phyloP scores from a whole-genome alignment of 2,888 invertebrate genomes.

The Himalopsyche kuldschensis region DNA sequence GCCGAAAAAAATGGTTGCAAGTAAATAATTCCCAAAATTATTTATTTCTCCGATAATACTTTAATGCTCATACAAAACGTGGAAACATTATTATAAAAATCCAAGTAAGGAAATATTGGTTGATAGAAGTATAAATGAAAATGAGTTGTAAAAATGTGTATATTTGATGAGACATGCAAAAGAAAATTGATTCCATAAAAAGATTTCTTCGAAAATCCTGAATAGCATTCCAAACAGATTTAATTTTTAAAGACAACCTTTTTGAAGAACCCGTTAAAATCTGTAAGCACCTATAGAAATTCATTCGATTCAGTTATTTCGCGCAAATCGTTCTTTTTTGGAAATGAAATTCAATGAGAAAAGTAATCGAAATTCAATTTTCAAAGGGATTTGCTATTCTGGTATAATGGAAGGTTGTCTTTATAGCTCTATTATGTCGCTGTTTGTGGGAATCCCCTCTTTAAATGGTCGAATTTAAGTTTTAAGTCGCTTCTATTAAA shows the following conservation, averaged over 20 bases:
- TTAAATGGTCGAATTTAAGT: neutral
- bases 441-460: neutral
- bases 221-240: neutral
- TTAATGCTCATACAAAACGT: too few species aligned
- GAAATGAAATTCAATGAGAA: conserved; percentile 3
- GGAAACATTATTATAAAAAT: too few species aligned
- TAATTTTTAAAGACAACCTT: neutral
- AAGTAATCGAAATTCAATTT: conserved; percentile 30
- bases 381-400: conserved; percentile 12
- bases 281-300: neutral
- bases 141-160: neutral
- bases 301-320: conserved; percentile 1
- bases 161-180: neutral
- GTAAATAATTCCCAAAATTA: too few species aligned
- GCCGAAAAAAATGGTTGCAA: too few species aligned
- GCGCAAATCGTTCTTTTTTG: neutral
- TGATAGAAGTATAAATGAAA: too few species aligned
- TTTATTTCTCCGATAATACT: too few species aligned
- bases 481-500: neutral
- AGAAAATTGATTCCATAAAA: neutral
- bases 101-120: too few species aligned
- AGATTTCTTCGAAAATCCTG: neutral
- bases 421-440: conserved; percentile 14
- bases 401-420: conserved; percentile 9
- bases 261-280: neutral